These are phyloP conservation scores for Amphiura filiformis DNA, from an alignment of 35 echinoderm and acorn worm genomes.

Conservation along the genomic window DNA sequence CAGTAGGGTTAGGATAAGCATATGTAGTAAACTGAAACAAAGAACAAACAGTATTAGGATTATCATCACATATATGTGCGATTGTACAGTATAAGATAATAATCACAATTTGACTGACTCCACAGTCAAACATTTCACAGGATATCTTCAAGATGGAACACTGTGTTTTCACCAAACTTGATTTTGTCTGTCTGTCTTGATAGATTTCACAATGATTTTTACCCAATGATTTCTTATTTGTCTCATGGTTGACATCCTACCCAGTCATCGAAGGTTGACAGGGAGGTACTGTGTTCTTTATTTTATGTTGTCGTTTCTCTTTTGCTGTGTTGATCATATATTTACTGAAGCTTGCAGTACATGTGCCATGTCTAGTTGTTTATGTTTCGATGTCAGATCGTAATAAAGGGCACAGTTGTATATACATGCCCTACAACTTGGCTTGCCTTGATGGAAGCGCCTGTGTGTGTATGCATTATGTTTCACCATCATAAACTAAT, in stretches of 20 bases:
- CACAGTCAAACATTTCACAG: too few species aligned
- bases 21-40: too few species aligned
- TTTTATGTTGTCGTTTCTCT: background rate
- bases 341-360: background rate
- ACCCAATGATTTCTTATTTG: background rate
- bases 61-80: too few species aligned
- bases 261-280: background rate
- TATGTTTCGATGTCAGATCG: background rate
- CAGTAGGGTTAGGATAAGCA: too few species aligned
- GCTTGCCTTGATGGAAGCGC: background rate
- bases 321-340: background rate
- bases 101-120: too few species aligned
- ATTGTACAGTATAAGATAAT: too few species aligned
- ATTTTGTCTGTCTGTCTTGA: background rate
- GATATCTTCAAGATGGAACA: too few species aligned
- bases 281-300: background rate
- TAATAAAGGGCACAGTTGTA: too few species aligned
- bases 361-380: background rate
- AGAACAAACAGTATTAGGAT: too few species aligned
- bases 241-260: background rate
- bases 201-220: background rate
- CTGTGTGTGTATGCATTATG: background rate
- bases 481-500: background rate
- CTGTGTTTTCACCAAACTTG: background rate
- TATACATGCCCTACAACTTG: background rate